phyloP scores from a whole-genome alignment of 2,888 invertebrate genomes.

The Drosophila rubida region DNA sequence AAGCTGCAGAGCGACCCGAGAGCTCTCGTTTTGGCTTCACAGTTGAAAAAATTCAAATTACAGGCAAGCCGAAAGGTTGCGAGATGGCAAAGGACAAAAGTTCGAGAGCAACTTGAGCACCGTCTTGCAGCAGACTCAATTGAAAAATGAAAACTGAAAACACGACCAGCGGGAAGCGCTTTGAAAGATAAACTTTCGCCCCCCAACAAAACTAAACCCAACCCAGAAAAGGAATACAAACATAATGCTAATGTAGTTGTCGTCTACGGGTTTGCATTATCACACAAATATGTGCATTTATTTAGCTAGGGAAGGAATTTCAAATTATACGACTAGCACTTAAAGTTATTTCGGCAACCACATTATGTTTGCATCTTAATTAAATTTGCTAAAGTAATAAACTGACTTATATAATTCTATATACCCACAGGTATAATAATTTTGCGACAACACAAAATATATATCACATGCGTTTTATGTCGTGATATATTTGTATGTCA shows the following conservation, averaged over 20 bases:
- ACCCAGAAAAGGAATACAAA: constrained; percentile 42
- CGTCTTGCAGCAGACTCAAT: constrained; percentile 16
- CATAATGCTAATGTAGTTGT: constrained; percentile 65
- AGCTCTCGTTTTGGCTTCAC: constrained; percentile 46
- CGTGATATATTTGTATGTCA: too few relatives aligned
- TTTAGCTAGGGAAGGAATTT: too few relatives aligned
- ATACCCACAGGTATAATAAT: too few relatives aligned
- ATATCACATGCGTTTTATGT: too few relatives aligned
- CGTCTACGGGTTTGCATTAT: too few relatives aligned
- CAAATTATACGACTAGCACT: too few relatives aligned
- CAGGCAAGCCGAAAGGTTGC: constrained; percentile 57
- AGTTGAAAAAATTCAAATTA: constrained; percentile 75
- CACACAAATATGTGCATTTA: too few relatives aligned
- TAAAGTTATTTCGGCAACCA: too few relatives aligned
- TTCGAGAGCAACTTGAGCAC: constrained; percentile 60
- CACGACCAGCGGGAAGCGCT: constrained; percentile 29
- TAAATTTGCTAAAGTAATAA: too few relatives aligned
- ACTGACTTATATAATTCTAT: too few relatives aligned
- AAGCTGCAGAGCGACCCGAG: constrained; percentile 20
- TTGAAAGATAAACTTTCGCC: constrained; percentile 49
- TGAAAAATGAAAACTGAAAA: constrained; percentile 25
- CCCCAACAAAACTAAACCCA: background rate
- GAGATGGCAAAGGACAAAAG: constrained; percentile 54
- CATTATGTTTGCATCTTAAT: too few relatives aligned
- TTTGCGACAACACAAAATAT: too few relatives aligned